Percentiles rank a stretch among this genome's conserved stretches.
These are phyloP conservation scores for Prosopocoilus inquinatus DNA, from an alignment of 2,888 invertebrate genomes.

Conservation along the genomic window DNA sequence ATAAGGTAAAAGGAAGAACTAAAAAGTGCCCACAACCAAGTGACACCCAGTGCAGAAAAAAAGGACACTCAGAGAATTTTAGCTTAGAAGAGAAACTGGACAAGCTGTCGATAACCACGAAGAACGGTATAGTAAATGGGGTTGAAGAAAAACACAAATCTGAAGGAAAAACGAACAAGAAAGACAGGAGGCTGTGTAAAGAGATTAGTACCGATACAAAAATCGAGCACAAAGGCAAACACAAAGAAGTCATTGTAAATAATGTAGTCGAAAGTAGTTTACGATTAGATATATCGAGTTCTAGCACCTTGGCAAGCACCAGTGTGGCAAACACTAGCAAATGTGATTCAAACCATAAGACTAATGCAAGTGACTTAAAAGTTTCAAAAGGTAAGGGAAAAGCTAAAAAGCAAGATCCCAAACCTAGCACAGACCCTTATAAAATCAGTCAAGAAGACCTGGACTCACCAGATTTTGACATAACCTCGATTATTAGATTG, in stretches of 20 bases:
- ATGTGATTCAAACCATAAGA: conserved; percentile 11
- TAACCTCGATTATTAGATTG: conserved; percentile 27
- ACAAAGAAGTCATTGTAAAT: conserved; percentile 1
- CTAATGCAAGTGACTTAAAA: conserved; percentile 21
- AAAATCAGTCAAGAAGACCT: conserved; percentile 14
- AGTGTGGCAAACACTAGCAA: conserved; percentile 12
- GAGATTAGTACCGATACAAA: conserved; percentile 3
- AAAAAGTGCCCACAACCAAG: conserved; percentile 16
- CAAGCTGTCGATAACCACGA: conserved; percentile 17
- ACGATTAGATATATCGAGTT: background rate
- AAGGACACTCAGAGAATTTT: conserved; percentile 6
- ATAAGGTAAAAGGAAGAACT: conserved; percentile 21
- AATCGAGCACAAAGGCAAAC: conserved; percentile 2
- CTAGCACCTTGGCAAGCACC: conserved; percentile 13
- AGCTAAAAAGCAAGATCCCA: conserved; percentile 28
- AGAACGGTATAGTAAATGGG: conserved; percentile 36
- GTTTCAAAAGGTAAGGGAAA: conserved; percentile 25
- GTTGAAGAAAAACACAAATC: conserved; percentile 19
- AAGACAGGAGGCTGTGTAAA: conserved; percentile 19
- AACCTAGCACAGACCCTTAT: conserved; percentile 7
- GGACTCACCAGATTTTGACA: conserved; percentile 29
- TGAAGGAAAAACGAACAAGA: conserved; percentile 18
- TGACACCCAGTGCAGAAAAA: conserved; percentile 14
- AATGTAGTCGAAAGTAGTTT: background rate
- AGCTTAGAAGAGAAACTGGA: conserved; percentile 23